Percentiles rank a stretch among this genome's conserved stretches.
Conservation (phyloP, 1,140 invertebrate species). For the Plodia interpunctella region DNA sequence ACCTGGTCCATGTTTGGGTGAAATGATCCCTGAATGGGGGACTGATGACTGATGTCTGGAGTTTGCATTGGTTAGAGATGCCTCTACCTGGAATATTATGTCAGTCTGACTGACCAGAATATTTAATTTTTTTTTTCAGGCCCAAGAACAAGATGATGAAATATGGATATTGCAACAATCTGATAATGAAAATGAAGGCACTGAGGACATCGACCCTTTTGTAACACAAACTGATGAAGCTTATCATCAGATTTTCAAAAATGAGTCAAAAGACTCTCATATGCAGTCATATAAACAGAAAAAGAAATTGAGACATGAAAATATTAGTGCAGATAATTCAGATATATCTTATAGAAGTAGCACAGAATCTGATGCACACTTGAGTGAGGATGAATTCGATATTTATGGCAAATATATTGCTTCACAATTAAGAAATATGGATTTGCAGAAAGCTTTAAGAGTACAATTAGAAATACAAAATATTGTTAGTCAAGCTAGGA, state of each 20-base stretch:
- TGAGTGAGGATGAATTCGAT: slow-evolving; percentile 61
- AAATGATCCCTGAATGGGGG: too few relatives aligned
- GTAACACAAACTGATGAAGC: slow-evolving; percentile 20
- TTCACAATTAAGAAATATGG: slow-evolving; percentile 53
- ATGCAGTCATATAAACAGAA: slow-evolving; percentile 17
- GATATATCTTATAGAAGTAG: slow-evolving; percentile 28
- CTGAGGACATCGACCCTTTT: slow-evolving; percentile 34
- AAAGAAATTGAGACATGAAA: slow-evolving; percentile 58
- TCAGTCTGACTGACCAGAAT: too few relatives aligned
- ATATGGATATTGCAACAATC: slow-evolving; percentile 25
- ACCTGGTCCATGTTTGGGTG: too few relatives aligned
- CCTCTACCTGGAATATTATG: too few relatives aligned
- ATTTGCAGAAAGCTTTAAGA: slow-evolving; percentile 44
- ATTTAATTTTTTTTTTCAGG: slow-evolving; percentile 18
- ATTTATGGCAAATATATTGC: slow-evolving; percentile 61
- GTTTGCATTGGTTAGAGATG: too few relatives aligned
- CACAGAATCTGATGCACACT: slow-evolving; percentile 21
- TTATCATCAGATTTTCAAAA: slow-evolving; percentile 22
- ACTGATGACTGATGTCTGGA: too few relatives aligned
- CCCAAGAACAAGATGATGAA: slow-evolving; percentile 27
- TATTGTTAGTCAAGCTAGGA: slow-evolving; percentile 51
- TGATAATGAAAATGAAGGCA: slow-evolving; percentile 23
- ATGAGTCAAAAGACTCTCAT: slow-evolving; percentile 26
- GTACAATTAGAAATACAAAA: slow-evolving; percentile 54
- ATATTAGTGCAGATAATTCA: slow-evolving; percentile 35